These are phyloP conservation scores for Pelobates cultripes DNA, from an alignment of 2,797 vertebrate genomes.

Conservation along the genomic window DNA sequence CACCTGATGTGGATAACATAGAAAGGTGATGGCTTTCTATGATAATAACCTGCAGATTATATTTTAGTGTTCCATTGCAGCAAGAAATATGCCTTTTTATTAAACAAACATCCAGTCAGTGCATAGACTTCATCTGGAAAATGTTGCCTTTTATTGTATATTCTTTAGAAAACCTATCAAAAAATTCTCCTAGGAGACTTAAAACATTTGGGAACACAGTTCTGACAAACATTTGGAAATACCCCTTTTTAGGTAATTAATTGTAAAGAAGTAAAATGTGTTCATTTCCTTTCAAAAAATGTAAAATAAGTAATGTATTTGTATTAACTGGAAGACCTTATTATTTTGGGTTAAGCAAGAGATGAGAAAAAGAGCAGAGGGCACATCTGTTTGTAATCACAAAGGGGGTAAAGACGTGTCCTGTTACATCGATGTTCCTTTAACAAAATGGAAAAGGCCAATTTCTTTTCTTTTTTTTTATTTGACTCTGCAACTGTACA, in stretches of 20 bases:
- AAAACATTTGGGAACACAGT: not conserved
- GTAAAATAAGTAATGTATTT: slow-evolving; percentile 39
- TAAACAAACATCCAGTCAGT: too few species aligned
- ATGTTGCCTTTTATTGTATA: too few species aligned
- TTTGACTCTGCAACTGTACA: slow-evolving; percentile 15
- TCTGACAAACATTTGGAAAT: not conserved
- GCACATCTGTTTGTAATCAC: slow-evolving; percentile 47
- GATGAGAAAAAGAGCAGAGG: slow-evolving; percentile 42
- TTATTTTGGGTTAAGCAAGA: slow-evolving; percentile 32
- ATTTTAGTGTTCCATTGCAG: too few species aligned
- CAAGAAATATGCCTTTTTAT: too few species aligned
- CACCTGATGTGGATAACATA: too few species aligned
- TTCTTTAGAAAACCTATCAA: not conserved
- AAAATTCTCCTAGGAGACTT: not conserved
- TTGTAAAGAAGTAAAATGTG: not conserved
- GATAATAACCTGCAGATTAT: too few species aligned
- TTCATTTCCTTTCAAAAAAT: slow-evolving; percentile 12
- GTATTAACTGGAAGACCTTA: slow-evolving; percentile 40
- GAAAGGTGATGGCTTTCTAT: too few species aligned
- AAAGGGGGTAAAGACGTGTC: slow-evolving; percentile 25
- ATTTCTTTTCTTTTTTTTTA: not conserved
- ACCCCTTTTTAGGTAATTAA: not conserved
- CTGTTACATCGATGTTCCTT: slow-evolving; percentile 29
- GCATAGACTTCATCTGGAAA: too few species aligned
- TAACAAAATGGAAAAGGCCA: slow-evolving; percentile 13